Conservation (phyloP, 2,797 vertebrate species). For the Sebastes diaconus region DNA sequence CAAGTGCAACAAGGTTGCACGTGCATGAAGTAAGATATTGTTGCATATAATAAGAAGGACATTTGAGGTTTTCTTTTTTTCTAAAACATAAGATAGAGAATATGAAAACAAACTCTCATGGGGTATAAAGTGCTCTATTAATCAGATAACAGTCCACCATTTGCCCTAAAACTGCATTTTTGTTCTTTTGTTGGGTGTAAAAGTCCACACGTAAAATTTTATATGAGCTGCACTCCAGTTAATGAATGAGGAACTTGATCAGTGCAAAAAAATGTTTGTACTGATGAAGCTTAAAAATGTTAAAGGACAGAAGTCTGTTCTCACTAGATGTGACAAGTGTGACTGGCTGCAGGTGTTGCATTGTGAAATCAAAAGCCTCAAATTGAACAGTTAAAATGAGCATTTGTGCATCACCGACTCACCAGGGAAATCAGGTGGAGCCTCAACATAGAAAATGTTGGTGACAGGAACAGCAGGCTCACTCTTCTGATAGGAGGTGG, state of each 20-base stretch:
- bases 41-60: too few species aligned
- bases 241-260: not conserved
- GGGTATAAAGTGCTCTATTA: not conserved
- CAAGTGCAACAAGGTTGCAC: not conserved
- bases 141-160: not conserved
- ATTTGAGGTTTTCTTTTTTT: too few species aligned
- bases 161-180: not conserved
- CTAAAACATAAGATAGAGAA: not conserved
- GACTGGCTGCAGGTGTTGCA: not conserved
- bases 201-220: not conserved
- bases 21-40: not conserved
- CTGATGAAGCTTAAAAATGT: not conserved
- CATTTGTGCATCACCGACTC: constrained; percentile 1
- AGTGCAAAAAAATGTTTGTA: not conserved
- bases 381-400: not conserved
- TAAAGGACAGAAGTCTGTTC: not conserved
- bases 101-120: not conserved
- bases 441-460: constrained; percentile 36
- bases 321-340: not conserved
- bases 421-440: constrained; percentile 64
- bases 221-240: not conserved
- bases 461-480: fast-evolving
- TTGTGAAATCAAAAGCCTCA: not conserved
- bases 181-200: not conserved
- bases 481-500: not conserved